Base-by-base conservation (phyloP, 2,888 invertebrate genomes). In the Gordius sp. region DNA sequence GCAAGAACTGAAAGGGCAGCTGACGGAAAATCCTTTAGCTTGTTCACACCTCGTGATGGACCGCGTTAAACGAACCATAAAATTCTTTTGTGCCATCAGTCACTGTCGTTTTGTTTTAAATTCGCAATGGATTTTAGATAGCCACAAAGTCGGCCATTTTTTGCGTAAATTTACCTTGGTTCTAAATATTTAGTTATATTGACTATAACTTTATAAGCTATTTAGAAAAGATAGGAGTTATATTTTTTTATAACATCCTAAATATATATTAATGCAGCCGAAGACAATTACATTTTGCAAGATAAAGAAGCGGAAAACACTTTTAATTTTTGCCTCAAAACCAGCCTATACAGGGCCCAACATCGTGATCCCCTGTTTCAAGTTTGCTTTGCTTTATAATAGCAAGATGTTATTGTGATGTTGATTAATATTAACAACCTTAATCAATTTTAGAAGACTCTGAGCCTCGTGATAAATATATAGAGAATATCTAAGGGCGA, bases 1-100 rank as follows among this genome's bases (percentile, higher is more conserved):
- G 16, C 68, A 80, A 60, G 77, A 79, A 68, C 75, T 91, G 23
- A 87, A 87, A 28, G 89, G 86, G 0, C 73, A 77, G 20, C 73
- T 85, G 25, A 80, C 80, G 1, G 78, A 78, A 1, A 76, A 77
- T 60, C 78, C 80, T 53, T 69, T 74, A 2, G 79, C 81, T 62
- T 84, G 84, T 25, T 89, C 86, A 0, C 89, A 93, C 68, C 75
- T 93, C 41, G 78, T 93, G 1, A 79, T 83, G 79, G 77, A 79
- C 28, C 76, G 79, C 58, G 73, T 82, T 13, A 77, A 77, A 57
- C 76, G 87, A 56, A 85, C 86, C 0, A 76, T 80, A 64, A 87
- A 87, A 67, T 75, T 91, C 28, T 74, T 91, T 60, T 79, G 81
- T 66, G 81, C 82, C 62, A 74, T 91, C 53, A 79, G 81, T 61